Evolutionary conservation across 2,797 vertebrate species (phyloP).

Genomic region (Myotis planiceps): DNA sequence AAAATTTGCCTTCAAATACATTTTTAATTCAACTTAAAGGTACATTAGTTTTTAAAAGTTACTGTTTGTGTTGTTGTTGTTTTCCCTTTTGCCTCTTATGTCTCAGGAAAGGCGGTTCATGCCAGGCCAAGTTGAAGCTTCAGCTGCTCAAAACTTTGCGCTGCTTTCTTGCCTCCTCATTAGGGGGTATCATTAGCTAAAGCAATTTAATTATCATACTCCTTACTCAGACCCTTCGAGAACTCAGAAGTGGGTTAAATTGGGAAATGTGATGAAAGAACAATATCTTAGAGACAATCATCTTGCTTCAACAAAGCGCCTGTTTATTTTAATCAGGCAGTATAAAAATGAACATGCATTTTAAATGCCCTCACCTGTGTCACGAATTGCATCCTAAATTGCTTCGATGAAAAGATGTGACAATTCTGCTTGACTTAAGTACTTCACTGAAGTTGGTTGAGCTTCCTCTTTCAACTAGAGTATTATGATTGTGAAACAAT

Average conservation of each 20-base stretch:
- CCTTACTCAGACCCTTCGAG: conserved; percentile 55
- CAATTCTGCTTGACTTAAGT: not conserved
- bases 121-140: not conserved
- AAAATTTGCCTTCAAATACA: not conserved
- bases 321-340: conserved; percentile 54
- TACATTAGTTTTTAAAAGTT: conserved; percentile 23
- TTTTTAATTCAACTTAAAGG: conserved; percentile 25
- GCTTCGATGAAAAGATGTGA: not conserved
- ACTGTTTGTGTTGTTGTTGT: not conserved
- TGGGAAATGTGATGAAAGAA: conserved; percentile 63
- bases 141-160: not conserved
- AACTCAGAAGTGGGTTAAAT: conserved; percentile 55
- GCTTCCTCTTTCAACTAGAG: not conserved
- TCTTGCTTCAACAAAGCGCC: not conserved
- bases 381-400: conserved; percentile 8
- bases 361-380: conserved; percentile 55
- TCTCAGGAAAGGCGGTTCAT: not conserved
- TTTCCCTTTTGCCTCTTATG: not conserved
- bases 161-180: not conserved
- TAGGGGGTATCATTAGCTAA: conserved; percentile 44
- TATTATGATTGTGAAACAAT: not conserved
- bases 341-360: conserved; percentile 49
- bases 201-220: conserved; percentile 67
- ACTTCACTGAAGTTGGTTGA: not conserved
- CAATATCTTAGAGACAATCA: conserved; percentile 67